Evolutionary conservation across 2,113 vertebrate species (phyloP), one percentile per base, ranked within the genome.

Genomic region (Hippocampus comes): DNA sequence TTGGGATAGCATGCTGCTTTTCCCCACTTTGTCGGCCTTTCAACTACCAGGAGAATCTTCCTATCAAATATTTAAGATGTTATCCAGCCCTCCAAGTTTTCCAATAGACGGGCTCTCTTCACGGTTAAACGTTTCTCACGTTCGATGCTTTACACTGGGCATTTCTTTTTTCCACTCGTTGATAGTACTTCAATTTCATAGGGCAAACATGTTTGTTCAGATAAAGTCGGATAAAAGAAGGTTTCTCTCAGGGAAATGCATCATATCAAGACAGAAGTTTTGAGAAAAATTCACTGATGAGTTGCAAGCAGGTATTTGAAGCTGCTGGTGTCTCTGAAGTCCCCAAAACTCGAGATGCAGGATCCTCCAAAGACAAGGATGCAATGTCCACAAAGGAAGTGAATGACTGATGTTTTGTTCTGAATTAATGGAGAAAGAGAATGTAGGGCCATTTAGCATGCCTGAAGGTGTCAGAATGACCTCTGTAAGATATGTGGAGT

Each of bases 11-110:
- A 23, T 8, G 42, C 41, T 23, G 41, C 11, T 4, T 23, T 65
- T 43, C 20, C 21, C 41, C 12, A 46, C 41, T 43, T 65, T 23
- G 12, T 8, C n/a, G 41, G 21, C 87, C 84, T 86, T 81, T 86
- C 78, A 81, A 82, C 84, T 80, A 87, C 84, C 85, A 77, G 68
- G 70, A 82, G 82, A 88, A 84, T 71, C 81, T 83, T 90, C 83
- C 86, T 89, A 91, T 93, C 86, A 93, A 93, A 92, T 93, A 93
- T 93, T 92, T 89, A 93, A 90, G 88, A 90, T 91, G 87, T 85
- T 93, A 92, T 93, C 88, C 64, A 78, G 68, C 68, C 81, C 72
- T 77, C 68, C 73, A 87, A 81, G 85, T 87, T 81, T 86, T 80
- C 75, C 74, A 81, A 87, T 64, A 73, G 71, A 86, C 72, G 67